Evolutionary conservation across 1,140 invertebrate species (phyloP), one percentile per base, ranked within the genome.

Genomic region (Proctacanthus coquilletti): DNA sequence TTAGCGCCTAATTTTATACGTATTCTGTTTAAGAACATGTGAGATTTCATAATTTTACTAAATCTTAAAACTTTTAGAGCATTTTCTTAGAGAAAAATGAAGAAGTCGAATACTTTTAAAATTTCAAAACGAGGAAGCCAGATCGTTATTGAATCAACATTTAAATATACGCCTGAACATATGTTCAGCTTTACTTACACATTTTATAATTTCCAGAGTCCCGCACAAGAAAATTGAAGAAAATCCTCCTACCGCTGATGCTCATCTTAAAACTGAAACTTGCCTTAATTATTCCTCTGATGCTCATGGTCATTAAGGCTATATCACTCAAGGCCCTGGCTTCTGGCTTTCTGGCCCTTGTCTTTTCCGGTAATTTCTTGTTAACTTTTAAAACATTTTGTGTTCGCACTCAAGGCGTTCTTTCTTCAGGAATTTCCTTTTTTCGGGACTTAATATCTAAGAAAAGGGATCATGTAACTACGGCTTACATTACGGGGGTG

Each of bases 311-410:
- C 21, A 67, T 77, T 34, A 68, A 69, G 13, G 51, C 77, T 21
- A 63, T 77, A 29, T 69, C 73, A 1, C 65, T 77, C 43, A 78
- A 77, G 45, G 73, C 72, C 30, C 57, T 78, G 4, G 71, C 71
- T 29, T 65, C 69, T 17, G 71, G 74, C 25, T 49, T 77, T n/a
- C 56, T 72, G 42, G 71, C 75, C 2, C 57, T 78, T 34, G 52
- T 73, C 9, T 52, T 78, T 32, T 70, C 74, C 10, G 65, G 62
- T 42, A 36, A 39, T 15, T 27, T 27, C 8, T 27, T 27, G 23
- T 27, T 27, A 27, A 8, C 13, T 27, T 13, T 9, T 27, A 27
- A 27, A n/a, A n/a, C n/a, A n/a, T 38, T 2, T 38, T 29, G 14
- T 10, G 10, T 32, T n/a, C n/a, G n/a, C n/a, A n/a, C n/a, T n/a